A percentile compares a stretch with the other conserved stretches of the same genome.
These are phyloP conservation scores for Drosophila lini DNA, from an alignment of 1,140 invertebrate genomes.

Conservation along the genomic window DNA sequence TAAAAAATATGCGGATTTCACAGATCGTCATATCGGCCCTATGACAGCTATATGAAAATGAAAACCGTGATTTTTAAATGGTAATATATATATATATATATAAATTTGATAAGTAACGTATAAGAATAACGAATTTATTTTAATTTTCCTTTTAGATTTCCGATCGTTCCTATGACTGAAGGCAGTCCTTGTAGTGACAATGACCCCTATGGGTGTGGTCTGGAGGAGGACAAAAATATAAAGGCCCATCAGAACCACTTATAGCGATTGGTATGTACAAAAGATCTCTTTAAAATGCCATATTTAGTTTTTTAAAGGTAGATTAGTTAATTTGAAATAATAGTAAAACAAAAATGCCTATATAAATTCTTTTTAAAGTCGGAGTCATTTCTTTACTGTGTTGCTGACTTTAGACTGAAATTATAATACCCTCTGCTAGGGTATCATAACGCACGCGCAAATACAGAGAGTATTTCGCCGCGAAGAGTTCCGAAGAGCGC, in stretches of 20 bases:
- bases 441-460: conserved; percentile 5
- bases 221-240: too few species aligned
- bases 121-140: neutral
- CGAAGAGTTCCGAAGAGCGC: neutral
- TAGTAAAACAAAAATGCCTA: neutral
- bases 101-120: too few species aligned
- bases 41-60: too few species aligned
- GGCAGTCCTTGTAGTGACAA: too few species aligned
- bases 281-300: neutral
- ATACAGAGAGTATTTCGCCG: neutral
- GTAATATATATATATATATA: neutral
- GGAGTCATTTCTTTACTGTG: neutral
- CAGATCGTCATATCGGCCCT: too few species aligned
- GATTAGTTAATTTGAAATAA: neutral
- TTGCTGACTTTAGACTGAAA: neutral
- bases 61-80: too few species aligned
- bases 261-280: too few species aligned
- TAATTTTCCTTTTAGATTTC: neutral
- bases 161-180: neutral
- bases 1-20: too few species aligned
- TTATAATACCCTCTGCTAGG: neutral
- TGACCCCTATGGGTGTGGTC: too few species aligned
- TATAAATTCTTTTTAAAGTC: neutral
- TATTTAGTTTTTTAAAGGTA: neutral
- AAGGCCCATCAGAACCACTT: too few species aligned